Evolutionary conservation across 1,140 invertebrate genomes (phyloP).

Genomic region (Pachypeltis micranthus): DNA sequence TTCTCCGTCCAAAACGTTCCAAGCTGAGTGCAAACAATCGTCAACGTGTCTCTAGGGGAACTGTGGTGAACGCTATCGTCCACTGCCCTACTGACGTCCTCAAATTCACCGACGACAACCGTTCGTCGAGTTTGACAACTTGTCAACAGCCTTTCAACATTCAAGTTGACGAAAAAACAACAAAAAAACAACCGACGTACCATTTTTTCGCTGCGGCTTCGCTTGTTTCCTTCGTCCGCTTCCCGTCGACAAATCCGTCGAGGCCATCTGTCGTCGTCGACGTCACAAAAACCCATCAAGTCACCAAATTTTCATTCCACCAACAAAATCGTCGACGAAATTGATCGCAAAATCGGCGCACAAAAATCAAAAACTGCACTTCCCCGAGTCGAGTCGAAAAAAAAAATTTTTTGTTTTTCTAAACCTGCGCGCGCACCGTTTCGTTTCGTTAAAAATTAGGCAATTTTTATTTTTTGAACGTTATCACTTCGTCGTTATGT

Average conservation of each 20-base stretch:
- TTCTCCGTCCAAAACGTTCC: too few relatives aligned
- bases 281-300: constrained; percentile 6
- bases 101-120: too few relatives aligned
- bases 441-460: background rate
- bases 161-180: too few relatives aligned
- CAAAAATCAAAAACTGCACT: background rate
- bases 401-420: background rate
- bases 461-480: background rate
- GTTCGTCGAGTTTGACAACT: too few relatives aligned
- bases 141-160: too few relatives aligned
- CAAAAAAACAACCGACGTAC: too few relatives aligned
- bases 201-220: constrained; percentile 28
- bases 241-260: constrained; percentile 22
- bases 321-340: background rate
- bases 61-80: too few relatives aligned
- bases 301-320: background rate
- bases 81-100: too few relatives aligned
- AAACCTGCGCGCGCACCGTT: background rate
- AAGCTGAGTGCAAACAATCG: too few relatives aligned
- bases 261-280: constrained; percentile 15
- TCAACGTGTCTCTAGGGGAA: too few relatives aligned
- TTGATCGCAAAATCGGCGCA: too few relatives aligned
- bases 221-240: constrained; percentile 26
- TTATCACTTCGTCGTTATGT: background rate
- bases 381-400: background rate